Percentiles rank a stretch among this genome's conserved stretches.
phyloP scores from a whole-genome alignment of 2,797 vertebrate genomes.

The Pangasius sanitwongsei region DNA sequence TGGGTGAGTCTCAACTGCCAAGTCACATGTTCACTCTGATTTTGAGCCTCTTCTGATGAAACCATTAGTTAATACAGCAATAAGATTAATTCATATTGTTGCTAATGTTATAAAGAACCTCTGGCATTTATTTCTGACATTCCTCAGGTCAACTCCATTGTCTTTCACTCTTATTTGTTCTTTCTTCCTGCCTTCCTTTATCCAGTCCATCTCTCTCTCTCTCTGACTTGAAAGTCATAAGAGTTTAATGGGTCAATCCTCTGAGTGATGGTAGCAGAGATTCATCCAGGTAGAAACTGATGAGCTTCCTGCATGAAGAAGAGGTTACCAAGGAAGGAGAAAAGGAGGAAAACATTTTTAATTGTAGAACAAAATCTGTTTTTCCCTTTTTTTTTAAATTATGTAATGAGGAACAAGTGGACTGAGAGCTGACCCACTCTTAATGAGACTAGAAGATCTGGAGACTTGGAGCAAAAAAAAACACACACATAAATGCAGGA shows the following conservation, averaged over 20 bases:
- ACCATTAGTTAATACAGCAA: slow-evolving; percentile 66
- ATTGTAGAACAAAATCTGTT: too few relatives aligned
- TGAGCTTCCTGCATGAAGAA: background rate
- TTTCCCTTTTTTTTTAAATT: too few relatives aligned
- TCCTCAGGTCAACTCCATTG: background rate
- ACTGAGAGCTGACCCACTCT: background rate
- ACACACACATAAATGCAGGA: background rate
- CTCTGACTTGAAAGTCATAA: background rate
- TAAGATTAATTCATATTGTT: slow-evolving; percentile 73
- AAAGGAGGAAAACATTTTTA: background rate
- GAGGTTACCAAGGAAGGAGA: background rate
- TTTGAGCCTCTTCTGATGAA: slow-evolving; percentile 52
- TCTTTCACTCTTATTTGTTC: background rate
- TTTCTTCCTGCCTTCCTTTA: background rate
- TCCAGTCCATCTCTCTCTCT: background rate
- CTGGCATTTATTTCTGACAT: background rate
- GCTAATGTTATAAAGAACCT: slow-evolving; percentile 18
- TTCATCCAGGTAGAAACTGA: background rate
- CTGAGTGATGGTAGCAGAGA: background rate
- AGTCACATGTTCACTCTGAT: slow-evolving; percentile 66
- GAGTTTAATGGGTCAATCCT: background rate
- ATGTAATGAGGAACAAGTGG: background rate
- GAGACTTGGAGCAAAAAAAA: background rate
- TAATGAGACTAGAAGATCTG: background rate
- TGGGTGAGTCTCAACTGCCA: slow-evolving; percentile 47